Evolutionary conservation across 2,113 vertebrate genomes (phyloP), one percentile per base, ranked within the genome.

Genomic region (Salvelinus fontinalis): DNA sequence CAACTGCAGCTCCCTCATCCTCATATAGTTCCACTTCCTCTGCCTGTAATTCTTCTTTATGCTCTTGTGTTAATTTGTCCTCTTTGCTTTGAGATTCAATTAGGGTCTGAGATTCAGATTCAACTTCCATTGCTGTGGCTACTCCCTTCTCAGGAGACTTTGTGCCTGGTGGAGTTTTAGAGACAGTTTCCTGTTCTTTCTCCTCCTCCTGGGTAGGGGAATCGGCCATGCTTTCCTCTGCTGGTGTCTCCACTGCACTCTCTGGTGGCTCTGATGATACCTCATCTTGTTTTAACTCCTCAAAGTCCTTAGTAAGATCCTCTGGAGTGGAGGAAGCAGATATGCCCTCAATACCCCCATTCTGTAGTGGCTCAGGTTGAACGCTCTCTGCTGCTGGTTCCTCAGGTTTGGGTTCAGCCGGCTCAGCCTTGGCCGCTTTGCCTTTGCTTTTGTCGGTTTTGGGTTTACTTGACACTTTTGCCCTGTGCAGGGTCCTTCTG

Each of bases 401-500:
- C 73, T 92, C 83, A 87, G 75, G 67, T 77, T 88, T 86, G 0
- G 77, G 57, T 75, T 95, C 94, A 74, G 85, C 80, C 22, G 84
- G 68, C 54, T 84, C 74, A 24, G 91, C 91, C 81, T 96, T 97
- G 48, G 93, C 78, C 65, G 83, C 66, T 92, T 94, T 97, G 78
- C 78, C 77, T 90, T 97, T 94, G 57, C 67, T 81, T 80, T 94
- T 98, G 67, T 94, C 95, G 29, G 89, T 83, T 88, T 96, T 97
- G 74, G 94, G 74, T 90, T 96, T 97, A 16, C 92, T 92, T 67
- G 97, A 96, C 39, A 90, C 92, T 87, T 99, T 99, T 65, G 95
- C 97, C 90, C 97, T 99, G 82, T 96, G 96, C 67, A 99, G 88
- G 0, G 98, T 99, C 92, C 99, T 99, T 59, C 96, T 95, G 20